phyloP scores from a whole-genome alignment of 2,797 vertebrate genomes.

The Xenops minutus region DNA sequence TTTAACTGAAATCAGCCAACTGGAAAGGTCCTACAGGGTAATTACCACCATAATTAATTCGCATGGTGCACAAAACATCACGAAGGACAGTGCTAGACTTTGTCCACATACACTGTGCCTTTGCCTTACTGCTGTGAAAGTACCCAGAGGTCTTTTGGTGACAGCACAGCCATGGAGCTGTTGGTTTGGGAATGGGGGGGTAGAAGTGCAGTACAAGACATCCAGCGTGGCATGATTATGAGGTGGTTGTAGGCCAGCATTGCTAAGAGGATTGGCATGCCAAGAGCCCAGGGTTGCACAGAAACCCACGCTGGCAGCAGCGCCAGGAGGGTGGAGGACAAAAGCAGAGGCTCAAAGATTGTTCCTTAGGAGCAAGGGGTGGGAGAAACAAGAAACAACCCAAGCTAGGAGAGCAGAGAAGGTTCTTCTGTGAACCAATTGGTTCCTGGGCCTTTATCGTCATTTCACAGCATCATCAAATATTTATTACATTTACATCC shows the following conservation, averaged over 20 bases:
- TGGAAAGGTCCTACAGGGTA: not conserved
- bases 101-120: not conserved
- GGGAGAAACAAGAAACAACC: not conserved
- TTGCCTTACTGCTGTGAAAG: not conserved
- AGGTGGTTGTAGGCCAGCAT: not conserved
- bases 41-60: conserved; percentile 23
- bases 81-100: not conserved
- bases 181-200: not conserved
- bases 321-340: not conserved
- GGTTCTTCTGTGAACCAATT: not conserved
- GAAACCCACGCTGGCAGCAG: conserved; percentile 22
- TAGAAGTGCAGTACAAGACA: not conserved
- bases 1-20: conserved; percentile 12
- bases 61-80: conserved; percentile 11
- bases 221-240: rapidly evolving
- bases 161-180: not conserved
- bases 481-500: conserved; percentile 64
- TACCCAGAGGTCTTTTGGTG: not conserved
- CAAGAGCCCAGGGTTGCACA: not conserved
- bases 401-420: not conserved
- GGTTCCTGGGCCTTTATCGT: conserved; percentile 5
- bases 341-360: not conserved
- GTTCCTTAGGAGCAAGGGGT: not conserved
- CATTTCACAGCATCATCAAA: conserved; percentile 41
- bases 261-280: not conserved